Evolutionary conservation across 2,113 vertebrate genomes (phyloP).

Genomic region (Mohoua ochrocephala): DNA sequence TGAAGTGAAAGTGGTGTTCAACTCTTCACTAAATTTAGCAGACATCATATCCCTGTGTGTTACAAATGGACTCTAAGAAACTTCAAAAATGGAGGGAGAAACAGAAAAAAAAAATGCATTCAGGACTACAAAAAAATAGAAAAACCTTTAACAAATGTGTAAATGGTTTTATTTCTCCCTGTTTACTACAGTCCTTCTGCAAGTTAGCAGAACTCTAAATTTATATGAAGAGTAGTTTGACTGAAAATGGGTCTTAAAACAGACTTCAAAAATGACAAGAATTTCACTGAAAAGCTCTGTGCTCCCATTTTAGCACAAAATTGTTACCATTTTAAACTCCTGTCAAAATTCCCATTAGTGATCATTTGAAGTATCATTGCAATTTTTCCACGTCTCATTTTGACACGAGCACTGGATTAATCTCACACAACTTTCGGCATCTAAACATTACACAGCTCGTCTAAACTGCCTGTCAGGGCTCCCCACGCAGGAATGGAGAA

Average conservation of each 20-base stretch:
- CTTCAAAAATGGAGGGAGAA: neutral
- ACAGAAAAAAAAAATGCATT: neutral
- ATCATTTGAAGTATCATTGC: neutral
- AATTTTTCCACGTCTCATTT: neutral
- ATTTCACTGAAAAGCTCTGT: neutral
- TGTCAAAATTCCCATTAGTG: slow-evolving; percentile 49
- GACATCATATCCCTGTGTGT: neutral
- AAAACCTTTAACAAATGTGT: neutral
- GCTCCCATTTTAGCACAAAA: slow-evolving; percentile 25
- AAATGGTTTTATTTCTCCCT: neutral
- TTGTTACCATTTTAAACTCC: neutral
- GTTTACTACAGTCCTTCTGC: neutral
- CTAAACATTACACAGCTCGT: neutral
- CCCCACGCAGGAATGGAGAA: neutral
- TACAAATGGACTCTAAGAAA: neutral
- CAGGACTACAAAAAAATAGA: neutral
- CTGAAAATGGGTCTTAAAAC: slow-evolving; percentile 35
- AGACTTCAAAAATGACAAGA: slow-evolving; percentile 4
- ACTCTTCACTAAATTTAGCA: neutral
- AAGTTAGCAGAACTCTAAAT: neutral
- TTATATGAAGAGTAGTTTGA: neutral
- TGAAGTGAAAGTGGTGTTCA: neutral
- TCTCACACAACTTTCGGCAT: neutral
- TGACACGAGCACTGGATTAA: neutral
- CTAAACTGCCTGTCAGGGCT: neutral